phyloP scores from a whole-genome alignment of 2,888 invertebrate species.

The Drosophila merina region DNA sequence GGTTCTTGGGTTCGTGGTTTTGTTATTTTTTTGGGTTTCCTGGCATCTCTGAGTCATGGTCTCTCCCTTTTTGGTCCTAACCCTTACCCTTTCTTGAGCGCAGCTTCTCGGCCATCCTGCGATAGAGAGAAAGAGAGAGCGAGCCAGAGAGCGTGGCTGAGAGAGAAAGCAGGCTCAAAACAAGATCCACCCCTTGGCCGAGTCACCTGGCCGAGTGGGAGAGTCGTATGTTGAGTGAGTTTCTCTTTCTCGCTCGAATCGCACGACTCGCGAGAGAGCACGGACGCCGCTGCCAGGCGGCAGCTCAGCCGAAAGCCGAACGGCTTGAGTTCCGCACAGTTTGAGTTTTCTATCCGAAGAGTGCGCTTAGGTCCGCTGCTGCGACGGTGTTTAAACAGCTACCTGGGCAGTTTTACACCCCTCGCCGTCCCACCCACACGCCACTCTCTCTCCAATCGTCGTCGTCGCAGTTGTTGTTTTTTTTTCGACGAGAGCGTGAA shows the following conservation, averaged over 20 bases:
- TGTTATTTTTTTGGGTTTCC: background rate
- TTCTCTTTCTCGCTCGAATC: background rate
- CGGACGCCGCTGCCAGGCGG: conserved; percentile 13
- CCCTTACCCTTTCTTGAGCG: conserved; percentile 16
- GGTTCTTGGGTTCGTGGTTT: background rate
- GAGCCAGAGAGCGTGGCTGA: background rate
- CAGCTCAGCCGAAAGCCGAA: conserved; percentile 56
- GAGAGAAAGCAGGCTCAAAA: conserved; percentile 20
- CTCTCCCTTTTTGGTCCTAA: conserved; percentile 13
- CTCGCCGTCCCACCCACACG: conserved; percentile 22
- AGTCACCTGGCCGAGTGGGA: conserved; percentile 23
- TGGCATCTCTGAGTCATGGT: conserved; percentile 28
- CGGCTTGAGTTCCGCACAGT: conserved; percentile 51
- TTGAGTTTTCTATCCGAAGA: conserved; percentile 81
- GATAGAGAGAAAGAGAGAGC: background rate
- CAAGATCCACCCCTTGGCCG: conserved; percentile 34
- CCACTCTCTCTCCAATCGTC: conserved; percentile 8
- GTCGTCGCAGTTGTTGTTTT: conserved; percentile 14
- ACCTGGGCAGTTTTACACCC: conserved; percentile 40
- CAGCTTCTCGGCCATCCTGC: conserved; percentile 18
- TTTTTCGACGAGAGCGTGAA: conserved; percentile 12
- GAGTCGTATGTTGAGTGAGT: conserved; percentile 1
- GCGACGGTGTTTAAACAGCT: conserved; percentile 72
- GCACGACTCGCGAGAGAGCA: background rate
- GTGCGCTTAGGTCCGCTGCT: conserved; percentile 80